These are phyloP conservation scores for Platalea minor DNA, from an alignment of 2,797 vertebrate species.

Conservation along the genomic window DNA sequence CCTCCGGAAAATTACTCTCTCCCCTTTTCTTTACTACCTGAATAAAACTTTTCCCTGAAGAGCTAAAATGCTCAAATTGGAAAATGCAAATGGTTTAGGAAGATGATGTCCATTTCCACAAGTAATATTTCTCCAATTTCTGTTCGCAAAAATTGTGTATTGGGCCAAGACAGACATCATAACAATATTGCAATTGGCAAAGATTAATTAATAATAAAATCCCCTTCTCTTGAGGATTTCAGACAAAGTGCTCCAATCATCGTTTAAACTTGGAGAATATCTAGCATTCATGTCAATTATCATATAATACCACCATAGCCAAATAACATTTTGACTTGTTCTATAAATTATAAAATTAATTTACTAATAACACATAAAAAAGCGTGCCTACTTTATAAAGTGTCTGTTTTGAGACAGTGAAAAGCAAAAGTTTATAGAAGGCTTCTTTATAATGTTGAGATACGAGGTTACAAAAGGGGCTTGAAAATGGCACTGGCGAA, in stretches of 20 bases:
- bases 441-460: background rate
- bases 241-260: background rate
- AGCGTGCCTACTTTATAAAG: background rate
- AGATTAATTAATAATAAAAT: background rate
- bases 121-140: background rate
- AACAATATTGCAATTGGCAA: background rate
- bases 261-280: background rate
- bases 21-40: background rate
- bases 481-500: background rate
- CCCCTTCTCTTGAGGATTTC: background rate
- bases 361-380: background rate
- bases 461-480: background rate
- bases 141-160: background rate
- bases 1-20: background rate
- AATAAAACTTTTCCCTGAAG: background rate
- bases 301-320: background rate
- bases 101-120: background rate
- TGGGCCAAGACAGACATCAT: background rate
- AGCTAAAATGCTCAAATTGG: background rate
- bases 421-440: background rate
- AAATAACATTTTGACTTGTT: background rate
- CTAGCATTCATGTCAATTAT: background rate
- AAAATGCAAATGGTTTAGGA: background rate
- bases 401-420: background rate
- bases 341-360: background rate